Evolutionary conservation across 2,888 invertebrate species (phyloP).

Genomic region (Pyrochroa serraticornis): DNA sequence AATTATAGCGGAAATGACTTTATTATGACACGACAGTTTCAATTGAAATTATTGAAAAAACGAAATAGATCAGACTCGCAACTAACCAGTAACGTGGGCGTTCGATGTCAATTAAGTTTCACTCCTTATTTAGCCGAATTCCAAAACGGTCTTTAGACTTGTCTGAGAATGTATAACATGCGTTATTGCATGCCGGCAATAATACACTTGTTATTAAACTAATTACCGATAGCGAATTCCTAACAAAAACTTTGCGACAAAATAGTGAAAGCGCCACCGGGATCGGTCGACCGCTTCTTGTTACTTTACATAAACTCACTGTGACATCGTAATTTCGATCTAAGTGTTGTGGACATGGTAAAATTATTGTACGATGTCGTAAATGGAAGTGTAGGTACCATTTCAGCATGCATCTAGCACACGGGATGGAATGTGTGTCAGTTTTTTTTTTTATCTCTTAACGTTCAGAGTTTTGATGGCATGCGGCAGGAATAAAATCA

Average conservation of each 20-base stretch:
- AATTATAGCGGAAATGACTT: background rate
- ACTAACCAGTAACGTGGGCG: slow-evolving; percentile 41
- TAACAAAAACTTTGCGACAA: slow-evolving; percentile 2
- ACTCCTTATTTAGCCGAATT: slow-evolving; percentile 50
- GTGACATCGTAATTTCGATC: slow-evolving; percentile 22
- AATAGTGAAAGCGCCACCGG: slow-evolving; percentile 11
- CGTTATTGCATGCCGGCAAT: slow-evolving; percentile 36
- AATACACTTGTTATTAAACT: slow-evolving; percentile 35
- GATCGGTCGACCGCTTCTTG: slow-evolving; percentile 1
- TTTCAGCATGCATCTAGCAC: background rate
- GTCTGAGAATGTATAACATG: slow-evolving; percentile 45
- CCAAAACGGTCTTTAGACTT: slow-evolving; percentile 42
- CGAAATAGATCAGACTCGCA: slow-evolving; percentile 22
- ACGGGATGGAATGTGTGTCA: slow-evolving; percentile 24
- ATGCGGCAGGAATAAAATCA: slow-evolving; percentile 5
- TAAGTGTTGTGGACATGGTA: slow-evolving; percentile 20
- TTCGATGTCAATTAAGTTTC: slow-evolving; percentile 50
- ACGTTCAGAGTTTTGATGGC: slow-evolving; percentile 3
- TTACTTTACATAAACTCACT: slow-evolving; percentile 20
- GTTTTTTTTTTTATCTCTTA: slow-evolving; percentile 19
- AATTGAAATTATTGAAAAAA: slow-evolving; percentile 1
- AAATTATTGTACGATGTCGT: slow-evolving; percentile 17
- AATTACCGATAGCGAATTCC: slow-evolving; percentile 2
- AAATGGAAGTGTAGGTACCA: slow-evolving; percentile 1
- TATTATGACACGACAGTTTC: slow-evolving; percentile 4